Percentiles rank a stretch among this genome's conserved stretches.
phyloP scores from a whole-genome alignment of 2,888 invertebrate genomes.

The Cryptus viduatorius region DNA sequence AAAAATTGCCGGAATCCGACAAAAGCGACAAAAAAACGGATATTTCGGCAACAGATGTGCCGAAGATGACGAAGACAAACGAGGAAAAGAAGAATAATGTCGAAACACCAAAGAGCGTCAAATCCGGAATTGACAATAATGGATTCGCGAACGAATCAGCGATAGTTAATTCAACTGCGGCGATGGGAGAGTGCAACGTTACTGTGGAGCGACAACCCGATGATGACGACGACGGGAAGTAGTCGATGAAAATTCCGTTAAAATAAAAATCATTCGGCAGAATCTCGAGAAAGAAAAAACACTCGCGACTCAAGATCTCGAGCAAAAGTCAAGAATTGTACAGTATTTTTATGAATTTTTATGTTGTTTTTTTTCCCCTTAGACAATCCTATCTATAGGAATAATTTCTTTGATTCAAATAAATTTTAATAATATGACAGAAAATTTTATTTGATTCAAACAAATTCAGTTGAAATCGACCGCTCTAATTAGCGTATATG shows the following conservation, averaged over 20 bases:
- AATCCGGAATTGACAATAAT: conserved; percentile 68
- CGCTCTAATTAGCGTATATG: background rate
- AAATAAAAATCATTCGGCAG: background rate
- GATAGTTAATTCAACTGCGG: conserved; percentile 31
- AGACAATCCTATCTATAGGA: background rate
- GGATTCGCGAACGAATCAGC: conserved; percentile 69
- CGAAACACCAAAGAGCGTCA: conserved; percentile 19
- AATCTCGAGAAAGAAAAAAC: background rate
- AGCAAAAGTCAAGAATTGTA: conserved; percentile 61
- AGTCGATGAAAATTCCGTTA: conserved; percentile 12
- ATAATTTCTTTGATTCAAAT: background rate
- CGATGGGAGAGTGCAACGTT: conserved; percentile 70
- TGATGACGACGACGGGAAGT: conserved; percentile 53
- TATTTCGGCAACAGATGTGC: conserved; percentile 21
- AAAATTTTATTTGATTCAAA: background rate
- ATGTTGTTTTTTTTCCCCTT: conserved; percentile 41
- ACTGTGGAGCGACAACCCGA: conserved; percentile 74
- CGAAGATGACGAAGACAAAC: conserved; percentile 10
- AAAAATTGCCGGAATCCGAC: conserved; percentile 68
- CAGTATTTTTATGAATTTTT: conserved; percentile 58
- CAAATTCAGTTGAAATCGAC: background rate
- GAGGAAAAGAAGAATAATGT: background rate
- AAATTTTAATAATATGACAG: background rate
- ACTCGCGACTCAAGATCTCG: conserved; percentile 8
- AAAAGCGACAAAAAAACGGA: conserved; percentile 17